These are phyloP conservation scores for Crotalus horridus DNA, from an alignment of 2,113 vertebrate species.

Conservation along the genomic window DNA sequence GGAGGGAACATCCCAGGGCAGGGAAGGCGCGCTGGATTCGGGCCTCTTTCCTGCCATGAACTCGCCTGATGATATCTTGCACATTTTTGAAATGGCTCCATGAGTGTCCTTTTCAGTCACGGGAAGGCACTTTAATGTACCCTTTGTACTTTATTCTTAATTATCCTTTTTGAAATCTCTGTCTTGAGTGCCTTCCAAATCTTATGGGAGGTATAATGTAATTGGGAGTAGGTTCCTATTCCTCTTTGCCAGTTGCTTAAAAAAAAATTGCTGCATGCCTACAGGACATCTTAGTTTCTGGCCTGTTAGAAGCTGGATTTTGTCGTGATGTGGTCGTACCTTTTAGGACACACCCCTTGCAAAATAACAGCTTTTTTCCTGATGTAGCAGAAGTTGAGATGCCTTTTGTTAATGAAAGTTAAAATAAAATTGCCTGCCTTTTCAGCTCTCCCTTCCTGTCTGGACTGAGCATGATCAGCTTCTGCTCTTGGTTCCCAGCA, in stretches of 20 bases:
- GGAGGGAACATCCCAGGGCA: not conserved
- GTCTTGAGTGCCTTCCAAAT: not conserved
- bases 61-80: not conserved
- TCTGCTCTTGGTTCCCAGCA: not conserved
- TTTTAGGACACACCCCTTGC: not conserved
- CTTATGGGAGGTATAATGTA: not conserved
- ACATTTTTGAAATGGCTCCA: not conserved
- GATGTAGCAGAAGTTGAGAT: not conserved
- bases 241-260: not conserved
- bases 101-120: not conserved
- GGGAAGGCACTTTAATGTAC: not conserved
- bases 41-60: not conserved
- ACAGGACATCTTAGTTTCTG: not conserved
- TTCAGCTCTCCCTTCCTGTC: not conserved
- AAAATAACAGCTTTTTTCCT: not conserved
- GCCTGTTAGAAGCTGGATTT: not conserved
- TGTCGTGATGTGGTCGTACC: not conserved
- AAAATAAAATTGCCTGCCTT: not conserved
- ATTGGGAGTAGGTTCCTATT: not conserved
- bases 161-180: not conserved
- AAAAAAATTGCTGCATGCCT: not conserved
- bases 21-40: not conserved
- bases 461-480: not conserved
- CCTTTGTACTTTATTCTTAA: not conserved
- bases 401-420: not conserved